Base-by-base conservation (phyloP, 2,797 vertebrate species). In the Gallinago nigripennis region DNA sequence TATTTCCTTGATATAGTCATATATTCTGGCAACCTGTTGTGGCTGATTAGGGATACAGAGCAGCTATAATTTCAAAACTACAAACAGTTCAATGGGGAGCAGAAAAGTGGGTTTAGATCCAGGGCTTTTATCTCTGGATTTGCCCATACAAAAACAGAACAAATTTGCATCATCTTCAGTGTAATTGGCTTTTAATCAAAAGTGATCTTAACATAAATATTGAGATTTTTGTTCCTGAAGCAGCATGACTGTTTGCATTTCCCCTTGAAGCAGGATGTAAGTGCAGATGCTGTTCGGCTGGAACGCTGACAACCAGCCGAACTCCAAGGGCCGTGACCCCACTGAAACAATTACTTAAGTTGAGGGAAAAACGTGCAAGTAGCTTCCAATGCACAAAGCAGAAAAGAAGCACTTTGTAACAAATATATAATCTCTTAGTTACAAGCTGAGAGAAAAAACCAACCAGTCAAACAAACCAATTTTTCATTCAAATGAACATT, bases 191-290 rank as follows among this genome's bases (percentile, higher is more conserved):
- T 95, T 90, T 94, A 88, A 96, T 95, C 92, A 96, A 96, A 97
- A 97, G 95, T 58, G 33, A 95, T 92, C 95, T 97, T 65, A 93
- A 93, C 86, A 95, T 87, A 97, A 97, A 98, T 97, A 97, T 95
- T 96, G 75, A 97, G 88, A 91, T 91, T 94, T 89, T 91, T 95
- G 63, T 96, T 96, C 95, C 92, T 86, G 86, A 93, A 97, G 72
- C 68, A 87, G 94, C 84, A 78, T 82, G 80, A 91, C n/a, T 95
- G 86, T 95, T 94, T 95, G 56, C 66, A 76, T 96, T 97, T 96
- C 84, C 58, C 90, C 92, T 92, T 88, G 92, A 96, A 97, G 91
- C 94, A 97, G 93, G 82, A 97, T 96, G 69, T 95, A 97, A 96
- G 88, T 71, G 73, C 82, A 97, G 81, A 95, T 96, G 94, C 82